These are phyloP conservation scores for Saccostrea echinata DNA, from an alignment of 1,140 invertebrate species.

Conservation along the genomic window DNA sequence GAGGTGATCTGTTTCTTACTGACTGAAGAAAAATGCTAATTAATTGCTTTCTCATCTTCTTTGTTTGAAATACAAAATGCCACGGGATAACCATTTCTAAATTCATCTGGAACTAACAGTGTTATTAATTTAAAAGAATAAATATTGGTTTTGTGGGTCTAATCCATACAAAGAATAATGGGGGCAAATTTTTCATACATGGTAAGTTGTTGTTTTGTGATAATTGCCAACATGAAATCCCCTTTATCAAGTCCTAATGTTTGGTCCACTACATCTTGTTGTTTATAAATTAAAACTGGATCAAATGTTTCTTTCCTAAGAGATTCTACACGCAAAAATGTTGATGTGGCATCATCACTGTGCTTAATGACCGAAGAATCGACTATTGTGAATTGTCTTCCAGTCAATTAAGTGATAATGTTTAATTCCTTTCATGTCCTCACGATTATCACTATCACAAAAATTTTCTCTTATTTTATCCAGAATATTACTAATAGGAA, in stretches of 20 bases:
- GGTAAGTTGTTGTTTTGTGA: constrained; percentile 33
- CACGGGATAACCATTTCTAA: constrained; percentile 40
- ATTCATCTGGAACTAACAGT: constrained; percentile 42
- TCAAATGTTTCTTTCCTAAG: constrained; percentile 8
- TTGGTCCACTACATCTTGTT: background rate
- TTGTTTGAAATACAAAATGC: constrained; percentile 47
- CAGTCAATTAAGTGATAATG: constrained; percentile 36
- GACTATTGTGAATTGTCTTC: background rate
- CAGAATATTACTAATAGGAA: constrained; percentile 40
- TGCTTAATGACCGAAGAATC: constrained; percentile 25
- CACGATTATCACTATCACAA: constrained; percentile 21
- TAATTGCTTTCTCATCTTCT: constrained; percentile 18
- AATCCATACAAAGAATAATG: constrained; percentile 44
- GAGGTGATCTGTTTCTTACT: constrained; percentile 9
- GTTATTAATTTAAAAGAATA: constrained; percentile 43
- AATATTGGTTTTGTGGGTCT: constrained; percentile 38
- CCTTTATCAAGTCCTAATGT: constrained; percentile 20
- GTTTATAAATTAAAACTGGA: constrained; percentile 40
- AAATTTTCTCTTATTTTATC: constrained; percentile 24
- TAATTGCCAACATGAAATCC: constrained; percentile 39
- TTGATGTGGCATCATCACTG: constrained; percentile 41
- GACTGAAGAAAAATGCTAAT: constrained; percentile 6
- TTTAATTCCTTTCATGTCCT: constrained; percentile 20
- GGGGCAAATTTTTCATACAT: constrained; percentile 32
- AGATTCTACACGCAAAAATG: background rate